These are phyloP conservation scores for Diaperis boleti DNA, from an alignment of 2,888 invertebrate species.

Conservation along the genomic window DNA sequence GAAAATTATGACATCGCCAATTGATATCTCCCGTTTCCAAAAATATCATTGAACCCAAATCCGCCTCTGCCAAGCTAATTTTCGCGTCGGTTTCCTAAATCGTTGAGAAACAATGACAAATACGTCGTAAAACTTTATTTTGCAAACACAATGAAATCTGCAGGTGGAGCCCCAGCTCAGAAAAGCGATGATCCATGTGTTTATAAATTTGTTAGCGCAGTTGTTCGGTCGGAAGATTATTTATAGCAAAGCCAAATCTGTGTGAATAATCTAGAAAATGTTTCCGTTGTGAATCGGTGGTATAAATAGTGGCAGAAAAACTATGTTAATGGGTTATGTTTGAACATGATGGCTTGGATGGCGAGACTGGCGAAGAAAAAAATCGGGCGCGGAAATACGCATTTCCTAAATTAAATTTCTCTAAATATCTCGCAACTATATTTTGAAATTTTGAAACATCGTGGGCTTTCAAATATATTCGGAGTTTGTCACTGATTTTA, in stretches of 20 bases:
- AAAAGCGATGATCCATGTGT: constrained; percentile 13
- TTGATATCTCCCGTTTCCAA: no score
- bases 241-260: background rate
- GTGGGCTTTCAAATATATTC: constrained; percentile 5
- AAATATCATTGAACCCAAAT: no score
- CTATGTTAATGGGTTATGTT: background rate
- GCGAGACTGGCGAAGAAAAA: no score
- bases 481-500: no score
- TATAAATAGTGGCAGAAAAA: constrained; percentile 13
- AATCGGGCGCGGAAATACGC: constrained; percentile 1
- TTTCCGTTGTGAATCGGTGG: background rate
- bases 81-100: background rate
- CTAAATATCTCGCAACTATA: constrained; percentile 10
- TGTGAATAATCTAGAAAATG: constrained; percentile 4
- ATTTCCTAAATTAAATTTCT: constrained; percentile 23
- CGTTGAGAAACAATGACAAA: background rate
- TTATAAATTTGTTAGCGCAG: background rate
- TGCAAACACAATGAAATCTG: background rate
- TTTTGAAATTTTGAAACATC: constrained; percentile 18
- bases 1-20: no score
- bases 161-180: background rate
- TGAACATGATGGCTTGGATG: no score
- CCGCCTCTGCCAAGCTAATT: background rate
- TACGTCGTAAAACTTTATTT: background rate
- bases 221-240: background rate